Evolutionary conservation across 2,797 vertebrate genomes (phyloP), one percentile per base, ranked within the genome.

Genomic region (Mus spretus): DNA sequence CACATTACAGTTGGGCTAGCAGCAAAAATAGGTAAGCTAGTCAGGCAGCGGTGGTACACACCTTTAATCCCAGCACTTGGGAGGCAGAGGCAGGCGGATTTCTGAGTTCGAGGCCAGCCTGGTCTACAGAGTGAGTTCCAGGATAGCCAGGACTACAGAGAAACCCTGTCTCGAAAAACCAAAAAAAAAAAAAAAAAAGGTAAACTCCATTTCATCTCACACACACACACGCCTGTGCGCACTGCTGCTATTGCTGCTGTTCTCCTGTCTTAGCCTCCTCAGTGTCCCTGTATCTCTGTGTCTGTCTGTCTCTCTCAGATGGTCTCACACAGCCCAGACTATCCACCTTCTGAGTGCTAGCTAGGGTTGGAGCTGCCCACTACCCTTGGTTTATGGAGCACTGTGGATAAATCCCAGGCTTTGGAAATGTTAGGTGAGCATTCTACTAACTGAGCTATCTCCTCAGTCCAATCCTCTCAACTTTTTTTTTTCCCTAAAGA

Each of bases 1-100:
- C 8, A 47, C 10, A 44, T 44, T 40, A 31, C 1, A 14, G 75
- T 55, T 37, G 0, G 0, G 83, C 4, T 10, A 14, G 61, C 8
- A 79, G 88, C 40, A 34, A 47, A 50, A 50, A 50, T 28, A 47
- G 47, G 47, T 47, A 47, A 47, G 6, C 47, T 47, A 7, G 47
- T 47, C 7, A 9, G 47, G 50, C 50, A 12, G 50, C 9, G 50
- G 50, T 50, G 50, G 50, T 50, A 9, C 50, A 50, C 10, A 9
- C 50, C 50, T 50, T 50, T 50, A 50, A 50, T 50, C 10, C 50
- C 50, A 50, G 50, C 50, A 50, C 50, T 50, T 50, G 50, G 50
- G 50, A 50, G 50, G 50, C 50, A 50, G 50, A 50, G 50, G 50
- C 50, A 50, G 50, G 50, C 1, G 1, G 50, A 50, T 50, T 50